phyloP scores from a whole-genome alignment of 2,113 vertebrate genomes.

The Parotia lawesii region DNA sequence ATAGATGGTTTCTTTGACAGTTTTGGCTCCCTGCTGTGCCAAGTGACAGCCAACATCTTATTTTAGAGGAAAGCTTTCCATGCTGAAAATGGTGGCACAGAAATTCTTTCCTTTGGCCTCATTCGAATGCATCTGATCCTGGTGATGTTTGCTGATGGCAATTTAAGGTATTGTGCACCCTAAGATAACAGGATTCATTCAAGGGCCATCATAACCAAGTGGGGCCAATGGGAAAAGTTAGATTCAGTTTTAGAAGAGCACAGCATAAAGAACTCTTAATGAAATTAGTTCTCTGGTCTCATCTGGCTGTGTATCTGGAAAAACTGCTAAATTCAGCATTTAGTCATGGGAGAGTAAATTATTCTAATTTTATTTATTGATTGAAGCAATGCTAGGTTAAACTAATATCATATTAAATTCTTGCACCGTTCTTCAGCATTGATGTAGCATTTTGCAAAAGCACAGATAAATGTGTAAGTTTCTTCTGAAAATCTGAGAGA shows the following conservation, averaged over 20 bases:
- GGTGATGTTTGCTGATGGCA: not conserved
- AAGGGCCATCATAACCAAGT: not conserved
- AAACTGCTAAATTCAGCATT: constrained; percentile 49
- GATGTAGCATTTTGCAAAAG: not conserved
- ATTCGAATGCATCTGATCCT: not conserved
- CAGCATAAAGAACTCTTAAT: constrained; percentile 19
- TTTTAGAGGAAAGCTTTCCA: not conserved
- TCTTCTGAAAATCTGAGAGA: not conserved
- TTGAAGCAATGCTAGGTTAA: constrained; percentile 19
- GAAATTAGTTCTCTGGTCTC: constrained; percentile 18
- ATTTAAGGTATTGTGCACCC: not conserved
- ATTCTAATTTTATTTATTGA: constrained; percentile 60
- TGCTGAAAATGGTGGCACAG: not conserved
- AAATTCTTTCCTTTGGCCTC: not conserved
- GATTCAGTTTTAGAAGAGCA: not conserved
- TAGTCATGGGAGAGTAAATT: constrained; percentile 31
- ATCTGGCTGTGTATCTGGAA: not conserved
- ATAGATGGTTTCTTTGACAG: constrained; percentile 16
- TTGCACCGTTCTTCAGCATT: constrained; percentile 1
- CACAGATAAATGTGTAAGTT: not conserved
- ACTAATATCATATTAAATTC: constrained; percentile 18
- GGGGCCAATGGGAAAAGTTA: not conserved
- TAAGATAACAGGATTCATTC: not conserved
- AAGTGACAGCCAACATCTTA: constrained; percentile 30
- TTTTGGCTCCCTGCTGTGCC: constrained; percentile 24